Conservation (phyloP, 92 coral and sea anemone species). For the Porites evermanni region DNA sequence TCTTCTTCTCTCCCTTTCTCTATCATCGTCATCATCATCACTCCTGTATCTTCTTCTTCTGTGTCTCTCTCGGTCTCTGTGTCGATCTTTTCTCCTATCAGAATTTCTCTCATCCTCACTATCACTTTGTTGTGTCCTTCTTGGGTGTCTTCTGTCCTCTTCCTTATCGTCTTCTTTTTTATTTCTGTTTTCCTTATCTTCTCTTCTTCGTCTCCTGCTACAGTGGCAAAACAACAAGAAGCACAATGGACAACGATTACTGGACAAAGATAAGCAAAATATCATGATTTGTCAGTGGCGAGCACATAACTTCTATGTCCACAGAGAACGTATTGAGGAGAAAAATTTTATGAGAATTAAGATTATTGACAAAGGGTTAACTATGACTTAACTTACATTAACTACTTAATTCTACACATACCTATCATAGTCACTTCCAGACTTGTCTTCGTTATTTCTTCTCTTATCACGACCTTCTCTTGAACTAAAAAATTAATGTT, state of each 20-base stretch:
- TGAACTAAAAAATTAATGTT: neutral
- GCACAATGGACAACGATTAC: neutral
- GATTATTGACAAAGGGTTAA: too few relatives aligned
- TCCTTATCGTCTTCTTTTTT: conserved; percentile 32
- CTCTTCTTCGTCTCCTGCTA: conserved; percentile 15
- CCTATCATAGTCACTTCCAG: conserved; percentile 38
- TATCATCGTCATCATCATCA: conserved; percentile 40
- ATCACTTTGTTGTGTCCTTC: conserved; percentile 45
- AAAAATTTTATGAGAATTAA: too few relatives aligned
- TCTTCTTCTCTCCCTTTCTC: conserved; percentile 38
- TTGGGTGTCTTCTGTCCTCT: conserved; percentile 17
- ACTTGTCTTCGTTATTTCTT: neutral
- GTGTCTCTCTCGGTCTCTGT: conserved; percentile 39
- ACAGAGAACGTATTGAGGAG: too few relatives aligned
- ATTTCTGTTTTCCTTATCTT: conserved; percentile 55
- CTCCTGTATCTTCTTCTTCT: conserved; percentile 47
- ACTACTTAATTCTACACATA: neutral
- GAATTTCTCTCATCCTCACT: conserved; percentile 41
- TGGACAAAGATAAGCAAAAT: too few relatives aligned
- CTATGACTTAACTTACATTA: too few relatives aligned
- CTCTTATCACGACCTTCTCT: conserved; percentile 20
- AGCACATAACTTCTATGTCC: too few relatives aligned
- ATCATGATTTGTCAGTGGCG: neutral
- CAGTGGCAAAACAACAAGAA: neutral
- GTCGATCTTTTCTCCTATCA: conserved; percentile 52